Conservation (phyloP, 2,797 vertebrate genomes). For the Discoglossus pictus region DNA sequence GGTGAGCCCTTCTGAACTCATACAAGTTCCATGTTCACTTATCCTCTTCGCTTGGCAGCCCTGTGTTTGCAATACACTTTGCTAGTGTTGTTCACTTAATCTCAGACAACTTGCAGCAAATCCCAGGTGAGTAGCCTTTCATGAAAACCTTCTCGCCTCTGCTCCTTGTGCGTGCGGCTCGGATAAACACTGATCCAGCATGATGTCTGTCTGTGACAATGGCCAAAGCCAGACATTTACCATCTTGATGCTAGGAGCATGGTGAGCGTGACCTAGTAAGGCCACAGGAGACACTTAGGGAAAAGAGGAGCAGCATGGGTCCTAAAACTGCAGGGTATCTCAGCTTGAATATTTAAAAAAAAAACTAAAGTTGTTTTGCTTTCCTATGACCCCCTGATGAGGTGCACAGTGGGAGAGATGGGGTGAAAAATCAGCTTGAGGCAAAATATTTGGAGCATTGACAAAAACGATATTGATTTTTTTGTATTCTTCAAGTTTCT, state of each 20-base stretch:
- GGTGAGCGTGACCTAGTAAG: conserved; percentile 34
- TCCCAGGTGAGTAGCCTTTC: conserved; percentile 37
- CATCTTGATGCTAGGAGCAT: conserved; percentile 25
- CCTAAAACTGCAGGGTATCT: conserved; percentile 18
- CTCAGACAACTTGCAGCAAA: conserved; percentile 48
- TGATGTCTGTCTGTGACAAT: conserved; percentile 22
- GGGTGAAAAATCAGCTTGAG: conserved; percentile 46
- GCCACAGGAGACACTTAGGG: conserved; percentile 29
- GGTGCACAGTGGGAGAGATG: conserved; percentile 45
- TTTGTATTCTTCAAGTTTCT: conserved; percentile 10
- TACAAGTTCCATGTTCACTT: conserved; percentile 9
- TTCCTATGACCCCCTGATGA: conserved; percentile 40
- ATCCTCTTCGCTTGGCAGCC: conserved; percentile 10
- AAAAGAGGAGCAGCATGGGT: conserved; percentile 33
- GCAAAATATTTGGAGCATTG: conserved; percentile 50
- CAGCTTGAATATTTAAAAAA: conserved; percentile 24
- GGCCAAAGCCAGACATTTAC: conserved; percentile 15
- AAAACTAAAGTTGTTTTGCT: conserved; percentile 44
- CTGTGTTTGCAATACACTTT: conserved; percentile 42
- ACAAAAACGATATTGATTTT: conserved; percentile 46
- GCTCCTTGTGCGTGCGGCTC: conserved; percentile 37
- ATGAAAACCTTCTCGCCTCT: conserved; percentile 32
- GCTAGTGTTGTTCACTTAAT: conserved; percentile 43
- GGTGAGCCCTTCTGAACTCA: too few species aligned
- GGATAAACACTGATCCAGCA: conserved; percentile 37